Percentiles rank a stretch among this genome's conserved stretches.
phyloP scores from a whole-genome alignment of 2,797 vertebrate genomes.

The Phoebastria nigripes region DNA sequence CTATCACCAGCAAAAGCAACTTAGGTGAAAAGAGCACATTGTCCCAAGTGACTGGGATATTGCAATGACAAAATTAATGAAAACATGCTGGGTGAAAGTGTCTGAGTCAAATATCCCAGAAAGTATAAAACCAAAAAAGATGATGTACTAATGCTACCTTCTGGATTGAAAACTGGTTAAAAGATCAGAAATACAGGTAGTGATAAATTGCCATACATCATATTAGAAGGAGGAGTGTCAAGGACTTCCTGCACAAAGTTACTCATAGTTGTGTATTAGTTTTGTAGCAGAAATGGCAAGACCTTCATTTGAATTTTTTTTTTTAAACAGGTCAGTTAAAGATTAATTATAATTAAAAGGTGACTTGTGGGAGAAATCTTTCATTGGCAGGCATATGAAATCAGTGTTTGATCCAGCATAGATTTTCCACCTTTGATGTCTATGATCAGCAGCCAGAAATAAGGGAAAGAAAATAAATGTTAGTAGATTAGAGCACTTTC shows the following conservation, averaged over 20 bases:
- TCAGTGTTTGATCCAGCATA: neutral
- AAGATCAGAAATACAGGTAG: neutral
- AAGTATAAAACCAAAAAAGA: neutral
- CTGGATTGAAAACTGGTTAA: neutral
- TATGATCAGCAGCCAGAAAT: neutral
- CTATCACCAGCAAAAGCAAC: neutral
- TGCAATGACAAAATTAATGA: neutral
- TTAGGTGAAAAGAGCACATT: neutral
- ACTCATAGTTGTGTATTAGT: neutral
- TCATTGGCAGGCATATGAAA: neutral
- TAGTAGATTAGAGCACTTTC: neutral
- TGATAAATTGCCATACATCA: neutral
- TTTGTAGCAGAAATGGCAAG: neutral
- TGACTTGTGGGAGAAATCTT: neutral
- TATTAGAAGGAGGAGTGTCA: neutral
- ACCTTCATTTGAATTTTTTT: neutral
- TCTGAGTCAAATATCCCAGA: neutral
- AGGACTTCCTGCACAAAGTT: neutral
- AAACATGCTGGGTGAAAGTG: neutral
- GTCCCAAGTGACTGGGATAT: rapidly evolving
- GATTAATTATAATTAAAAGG: neutral
- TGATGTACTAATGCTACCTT: neutral
- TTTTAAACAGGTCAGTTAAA: neutral
- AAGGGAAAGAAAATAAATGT: neutral
- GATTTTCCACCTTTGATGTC: neutral